Conservation (phyloP, 2,113 vertebrate genomes). For the Condylura cristata region DNA sequence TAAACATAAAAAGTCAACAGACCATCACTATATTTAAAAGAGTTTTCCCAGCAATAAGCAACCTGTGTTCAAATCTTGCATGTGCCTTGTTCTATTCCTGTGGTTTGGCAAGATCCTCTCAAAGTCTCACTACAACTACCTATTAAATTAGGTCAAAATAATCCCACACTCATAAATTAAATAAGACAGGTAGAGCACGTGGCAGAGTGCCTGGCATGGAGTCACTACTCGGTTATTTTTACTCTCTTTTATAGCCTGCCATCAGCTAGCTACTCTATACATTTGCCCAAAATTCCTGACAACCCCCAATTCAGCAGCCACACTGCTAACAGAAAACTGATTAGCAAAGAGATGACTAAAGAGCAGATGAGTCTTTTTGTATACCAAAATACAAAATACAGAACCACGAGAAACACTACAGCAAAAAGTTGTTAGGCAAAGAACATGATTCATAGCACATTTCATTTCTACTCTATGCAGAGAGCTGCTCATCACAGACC, state of each 20-base stretch:
- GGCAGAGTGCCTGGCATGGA: not conserved
- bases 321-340: not conserved
- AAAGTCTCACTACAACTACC: not conserved
- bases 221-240: not conserved
- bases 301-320: not conserved
- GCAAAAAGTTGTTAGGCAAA: not conserved
- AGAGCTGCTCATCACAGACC: not conserved
- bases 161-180: not conserved
- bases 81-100: constrained; percentile 24
- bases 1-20: constrained; percentile 74
- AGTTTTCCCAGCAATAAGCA: constrained; percentile 37
- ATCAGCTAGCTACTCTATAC: not conserved
- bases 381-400: constrained; percentile 17
- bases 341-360: not conserved
- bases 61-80: not conserved
- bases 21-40: constrained; percentile 78
- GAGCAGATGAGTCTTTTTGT: not conserved
- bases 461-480: not conserved
- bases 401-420: not conserved
- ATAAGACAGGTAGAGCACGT: not conserved
- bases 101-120: not conserved
- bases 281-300: not conserved
- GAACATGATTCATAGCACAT: not conserved
- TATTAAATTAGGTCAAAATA: constrained; percentile 44
- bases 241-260: not conserved